Percentiles rank a stretch among this genome's conserved stretches.
Evolutionary conservation across 2,113 vertebrate genomes (phyloP).

Genomic region (Xiphophorus couchianus): DNA sequence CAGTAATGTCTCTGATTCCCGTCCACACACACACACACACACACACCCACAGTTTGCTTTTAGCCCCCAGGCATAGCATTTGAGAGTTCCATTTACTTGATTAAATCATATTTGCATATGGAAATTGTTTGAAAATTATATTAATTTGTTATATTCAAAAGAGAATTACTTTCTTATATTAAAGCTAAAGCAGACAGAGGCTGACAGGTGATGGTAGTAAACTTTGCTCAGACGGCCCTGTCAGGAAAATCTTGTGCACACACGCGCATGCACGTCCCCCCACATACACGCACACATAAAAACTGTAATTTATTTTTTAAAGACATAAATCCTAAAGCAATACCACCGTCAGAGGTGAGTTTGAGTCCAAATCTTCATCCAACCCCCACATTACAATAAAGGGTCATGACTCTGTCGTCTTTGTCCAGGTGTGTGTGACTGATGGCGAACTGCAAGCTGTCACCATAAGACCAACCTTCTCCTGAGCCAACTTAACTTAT

Average conservation of each 20-base stretch:
- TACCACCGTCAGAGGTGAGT: neutral
- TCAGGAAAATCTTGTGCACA: neutral
- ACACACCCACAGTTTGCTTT: conserved; percentile 43
- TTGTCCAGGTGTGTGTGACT: conserved; percentile 66
- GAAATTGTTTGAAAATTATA: conserved; percentile 80
- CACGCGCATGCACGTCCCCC: neutral
- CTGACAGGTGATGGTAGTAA: conserved; percentile 71
- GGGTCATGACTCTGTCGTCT: conserved; percentile 2
- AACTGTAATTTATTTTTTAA: neutral
- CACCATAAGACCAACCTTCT: conserved; percentile 61
- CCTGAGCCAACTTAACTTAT: conserved; percentile 77
- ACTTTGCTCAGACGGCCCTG: conserved; percentile 56
- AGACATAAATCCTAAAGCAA: neutral
- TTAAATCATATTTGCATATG: conserved; percentile 85
- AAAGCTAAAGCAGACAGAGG: conserved; percentile 67
- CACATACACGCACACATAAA: neutral
- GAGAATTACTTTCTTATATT: conserved; percentile 75
- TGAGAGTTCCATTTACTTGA: conserved; percentile 80
- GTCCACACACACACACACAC: conserved; percentile 24
- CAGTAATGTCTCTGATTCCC: conserved; percentile 6
- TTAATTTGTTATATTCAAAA: conserved; percentile 81
- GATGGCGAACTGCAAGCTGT: conserved; percentile 23
- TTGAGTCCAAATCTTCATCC: neutral
- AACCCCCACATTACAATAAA: conserved; percentile 3
- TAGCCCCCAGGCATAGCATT: conserved; percentile 71